A percentile compares a stretch with the other conserved stretches of the same genome.
Evolutionary conservation across 2,888 invertebrate genomes (phyloP).

Genomic region (Mallateleia sp.): DNA sequence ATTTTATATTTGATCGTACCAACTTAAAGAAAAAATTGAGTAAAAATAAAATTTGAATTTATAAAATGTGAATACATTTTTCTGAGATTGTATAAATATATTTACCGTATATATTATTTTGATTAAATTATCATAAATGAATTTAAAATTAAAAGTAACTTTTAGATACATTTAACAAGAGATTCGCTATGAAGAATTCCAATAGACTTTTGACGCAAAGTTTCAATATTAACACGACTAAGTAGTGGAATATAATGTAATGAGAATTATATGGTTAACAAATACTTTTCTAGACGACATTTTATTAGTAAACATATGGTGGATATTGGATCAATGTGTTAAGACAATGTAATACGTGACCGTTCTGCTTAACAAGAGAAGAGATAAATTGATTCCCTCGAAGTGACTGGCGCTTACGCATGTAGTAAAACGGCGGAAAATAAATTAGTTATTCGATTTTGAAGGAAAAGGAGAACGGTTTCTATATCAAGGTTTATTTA

Average conservation of each 20-base stretch:
- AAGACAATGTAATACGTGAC: conserved; percentile 58
- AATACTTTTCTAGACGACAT: conserved; percentile 13
- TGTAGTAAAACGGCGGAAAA: conserved; percentile 16
- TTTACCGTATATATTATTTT: too few relatives aligned
- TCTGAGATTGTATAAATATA: too few relatives aligned
- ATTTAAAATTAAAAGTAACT: too few relatives aligned
- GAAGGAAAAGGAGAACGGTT: conserved; percentile 15
- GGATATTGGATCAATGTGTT: conserved; percentile 51
- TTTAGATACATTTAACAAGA: too few relatives aligned
- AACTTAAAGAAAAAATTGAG: too few relatives aligned
- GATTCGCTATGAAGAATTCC: too few relatives aligned
- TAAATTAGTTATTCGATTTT: conserved; percentile 60
- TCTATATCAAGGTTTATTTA: conserved; percentile 42
- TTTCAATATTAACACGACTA: background rate
- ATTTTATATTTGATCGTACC: too few relatives aligned
- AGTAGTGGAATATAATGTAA: background rate
- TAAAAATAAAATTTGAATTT: too few relatives aligned
- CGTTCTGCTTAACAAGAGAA: conserved; percentile 38
- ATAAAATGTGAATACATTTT: too few relatives aligned
- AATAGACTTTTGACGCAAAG: background rate
- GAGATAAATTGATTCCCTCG: conserved; percentile 50
- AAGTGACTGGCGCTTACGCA: conserved; percentile 31
- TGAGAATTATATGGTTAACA: background rate
- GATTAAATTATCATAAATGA: too few relatives aligned
- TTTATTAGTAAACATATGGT: conserved; percentile 5